A percentile compares a stretch with the other conserved stretches of the same genome.
Conservation (phyloP, 2,888 invertebrate species). For the Lasioglossum morio region DNA sequence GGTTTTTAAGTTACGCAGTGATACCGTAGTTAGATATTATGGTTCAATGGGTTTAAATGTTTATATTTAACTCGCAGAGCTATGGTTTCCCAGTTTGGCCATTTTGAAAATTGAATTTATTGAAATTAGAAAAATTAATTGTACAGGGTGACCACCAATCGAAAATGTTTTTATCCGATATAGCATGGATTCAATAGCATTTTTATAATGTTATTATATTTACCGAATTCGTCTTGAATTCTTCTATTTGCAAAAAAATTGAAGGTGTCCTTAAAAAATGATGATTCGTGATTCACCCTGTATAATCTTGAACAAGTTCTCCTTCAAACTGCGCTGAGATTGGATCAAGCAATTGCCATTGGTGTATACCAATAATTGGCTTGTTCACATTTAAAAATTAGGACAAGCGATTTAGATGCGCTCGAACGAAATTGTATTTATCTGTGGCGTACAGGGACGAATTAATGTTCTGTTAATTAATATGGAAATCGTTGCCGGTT, state of each 20-base stretch:
- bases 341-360: neutral
- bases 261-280: too few species aligned
- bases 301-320: neutral
- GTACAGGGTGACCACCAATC: too few species aligned
- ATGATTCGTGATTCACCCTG: too few species aligned
- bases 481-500: neutral
- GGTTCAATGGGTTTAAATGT: slow-evolving; percentile 1
- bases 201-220: too few species aligned
- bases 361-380: neutral
- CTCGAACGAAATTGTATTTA: neutral
- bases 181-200: too few species aligned
- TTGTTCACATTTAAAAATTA: neutral
- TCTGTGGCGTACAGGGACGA: neutral
- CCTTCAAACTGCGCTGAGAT: neutral
- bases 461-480: slow-evolving; percentile 11
- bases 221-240: too few species aligned
- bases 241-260: too few species aligned
- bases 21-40: neutral
- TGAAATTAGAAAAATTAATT: neutral
- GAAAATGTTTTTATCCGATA: too few species aligned
- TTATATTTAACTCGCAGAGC: neutral
- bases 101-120: neutral
- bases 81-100: neutral
- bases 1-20: neutral
- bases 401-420: too few species aligned